phyloP scores from a whole-genome alignment of 2,797 vertebrate species.

The Melanotaenia pygmaea region DNA sequence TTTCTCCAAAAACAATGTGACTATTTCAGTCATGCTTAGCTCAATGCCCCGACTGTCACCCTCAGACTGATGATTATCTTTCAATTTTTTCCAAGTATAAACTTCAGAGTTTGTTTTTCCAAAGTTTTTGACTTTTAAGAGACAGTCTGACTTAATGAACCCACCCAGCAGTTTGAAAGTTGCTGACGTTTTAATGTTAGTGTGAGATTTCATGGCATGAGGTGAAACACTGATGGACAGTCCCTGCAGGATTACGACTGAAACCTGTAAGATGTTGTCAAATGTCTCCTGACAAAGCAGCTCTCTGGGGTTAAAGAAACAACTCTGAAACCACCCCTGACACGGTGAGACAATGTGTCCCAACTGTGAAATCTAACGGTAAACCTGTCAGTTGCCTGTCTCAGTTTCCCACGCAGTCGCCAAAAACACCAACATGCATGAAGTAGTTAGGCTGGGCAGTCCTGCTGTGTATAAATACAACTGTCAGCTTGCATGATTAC shows the following conservation, averaged over 20 bases:
- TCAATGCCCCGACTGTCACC: slow-evolving; percentile 11
- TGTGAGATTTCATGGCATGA: slow-evolving; percentile 4
- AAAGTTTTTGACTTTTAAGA: slow-evolving; percentile 2
- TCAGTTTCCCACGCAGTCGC: neutral
- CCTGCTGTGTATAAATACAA: slow-evolving; percentile 34
- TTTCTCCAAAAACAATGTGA: slow-evolving; percentile 4
- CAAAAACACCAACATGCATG: neutral
- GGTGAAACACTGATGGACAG: slow-evolving; percentile 10
- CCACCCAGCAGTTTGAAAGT: neutral
- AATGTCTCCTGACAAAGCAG: slow-evolving; percentile 6
- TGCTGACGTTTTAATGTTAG: neutral
- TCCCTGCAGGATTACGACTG: neutral
- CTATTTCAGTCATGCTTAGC: neutral
- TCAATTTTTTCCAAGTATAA: neutral
- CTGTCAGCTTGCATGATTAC: slow-evolving; percentile 35
- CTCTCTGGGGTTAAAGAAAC: slow-evolving; percentile 8
- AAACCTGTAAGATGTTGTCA: neutral
- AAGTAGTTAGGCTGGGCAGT: neutral
- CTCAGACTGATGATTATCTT: neutral
- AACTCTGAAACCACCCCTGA: neutral
- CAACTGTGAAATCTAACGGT: slow-evolving; percentile 11
- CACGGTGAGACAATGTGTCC: neutral
- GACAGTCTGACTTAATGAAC: slow-evolving; percentile 21
- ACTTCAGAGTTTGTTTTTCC: slow-evolving; percentile 12
- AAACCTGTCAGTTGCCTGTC: slow-evolving; percentile 1